phyloP scores from a whole-genome alignment of 1,140 invertebrate genomes.

The Anastrepha ludens region DNA sequence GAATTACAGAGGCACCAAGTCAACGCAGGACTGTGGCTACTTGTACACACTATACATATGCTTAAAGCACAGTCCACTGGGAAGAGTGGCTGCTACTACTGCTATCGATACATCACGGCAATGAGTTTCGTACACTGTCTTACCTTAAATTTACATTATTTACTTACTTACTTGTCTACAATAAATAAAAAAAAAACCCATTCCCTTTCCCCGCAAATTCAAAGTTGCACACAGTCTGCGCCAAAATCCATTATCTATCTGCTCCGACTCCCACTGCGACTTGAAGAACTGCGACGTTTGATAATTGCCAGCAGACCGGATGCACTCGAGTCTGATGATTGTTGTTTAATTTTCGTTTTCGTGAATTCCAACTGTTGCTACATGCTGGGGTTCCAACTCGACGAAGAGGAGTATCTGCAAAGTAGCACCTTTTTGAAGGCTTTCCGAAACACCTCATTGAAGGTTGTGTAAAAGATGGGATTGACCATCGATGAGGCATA shows the following conservation, averaged over 20 bases:
- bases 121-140: no score
- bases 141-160: neutral
- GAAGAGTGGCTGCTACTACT: no score
- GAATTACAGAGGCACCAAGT: neutral
- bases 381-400: conserved; percentile 76
- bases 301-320: conserved; percentile 23
- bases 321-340: conserved; percentile 13
- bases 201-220: neutral
- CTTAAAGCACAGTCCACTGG: no score
- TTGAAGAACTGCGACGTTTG: conserved; percentile 35
- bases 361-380: conserved; percentile 62
- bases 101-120: no score
- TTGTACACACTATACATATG: no score
- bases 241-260: conserved; percentile 45
- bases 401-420: conserved; percentile 81
- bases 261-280: conserved; percentile 50
- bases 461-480: conserved; percentile 95
- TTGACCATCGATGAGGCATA: conserved; percentile 96
- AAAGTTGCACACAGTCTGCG: conserved; percentile 9
- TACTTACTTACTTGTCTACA: neutral
- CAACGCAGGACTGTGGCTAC: no score
- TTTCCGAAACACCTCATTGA: conserved; percentile 94
- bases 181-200: neutral
- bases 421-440: conserved; percentile 92
- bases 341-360: neutral